Evolutionary conservation across 1,140 invertebrate species (phyloP).

Genomic region (Penaeus vannamei): DNA sequence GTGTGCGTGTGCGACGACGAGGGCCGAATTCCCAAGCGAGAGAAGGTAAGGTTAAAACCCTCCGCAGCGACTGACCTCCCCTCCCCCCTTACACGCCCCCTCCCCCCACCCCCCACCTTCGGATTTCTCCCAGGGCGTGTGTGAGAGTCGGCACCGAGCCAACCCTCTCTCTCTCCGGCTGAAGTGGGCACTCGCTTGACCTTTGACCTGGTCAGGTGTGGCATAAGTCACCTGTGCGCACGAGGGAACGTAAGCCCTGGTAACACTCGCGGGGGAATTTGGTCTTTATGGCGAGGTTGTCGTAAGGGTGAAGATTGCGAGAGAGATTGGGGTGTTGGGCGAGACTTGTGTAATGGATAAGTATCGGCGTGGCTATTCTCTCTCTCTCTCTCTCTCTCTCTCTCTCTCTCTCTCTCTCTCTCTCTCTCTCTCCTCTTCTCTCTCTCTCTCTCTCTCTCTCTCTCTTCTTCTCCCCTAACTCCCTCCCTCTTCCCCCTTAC

Average conservation of each 20-base stretch:
- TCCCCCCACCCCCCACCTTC: slow-evolving; percentile 20
- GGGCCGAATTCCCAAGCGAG: not conserved
- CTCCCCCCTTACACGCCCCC: not conserved
- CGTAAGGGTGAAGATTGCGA: not conserved
- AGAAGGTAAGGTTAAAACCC: too few relatives aligned
- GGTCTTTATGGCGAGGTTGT: not conserved
- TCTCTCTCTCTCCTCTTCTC: slow-evolving; percentile 28
- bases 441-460: slow-evolving; percentile 24
- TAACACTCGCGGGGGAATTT: not conserved
- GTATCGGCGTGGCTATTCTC: not conserved
- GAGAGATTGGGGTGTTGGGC: not conserved
- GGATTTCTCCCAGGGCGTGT: not conserved
- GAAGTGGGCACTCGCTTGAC: slow-evolving; percentile 57
- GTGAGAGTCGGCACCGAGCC: not conserved
- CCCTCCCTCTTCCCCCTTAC: not conserved
- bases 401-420: slow-evolving; percentile 36
- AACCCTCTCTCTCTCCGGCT: not conserved
- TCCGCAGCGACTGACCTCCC: not conserved
- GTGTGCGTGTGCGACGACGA: not conserved
- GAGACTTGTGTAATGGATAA: not conserved
- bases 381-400: slow-evolving; percentile 25
- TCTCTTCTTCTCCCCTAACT: not conserved
- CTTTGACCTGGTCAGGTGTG: slow-evolving; percentile 62
- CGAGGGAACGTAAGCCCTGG: slow-evolving; percentile 1
- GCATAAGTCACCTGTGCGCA: slow-evolving; percentile 47